These are phyloP conservation scores for Dryobotodes eremita DNA, from an alignment of 2,888 invertebrate species.

Conservation along the genomic window DNA sequence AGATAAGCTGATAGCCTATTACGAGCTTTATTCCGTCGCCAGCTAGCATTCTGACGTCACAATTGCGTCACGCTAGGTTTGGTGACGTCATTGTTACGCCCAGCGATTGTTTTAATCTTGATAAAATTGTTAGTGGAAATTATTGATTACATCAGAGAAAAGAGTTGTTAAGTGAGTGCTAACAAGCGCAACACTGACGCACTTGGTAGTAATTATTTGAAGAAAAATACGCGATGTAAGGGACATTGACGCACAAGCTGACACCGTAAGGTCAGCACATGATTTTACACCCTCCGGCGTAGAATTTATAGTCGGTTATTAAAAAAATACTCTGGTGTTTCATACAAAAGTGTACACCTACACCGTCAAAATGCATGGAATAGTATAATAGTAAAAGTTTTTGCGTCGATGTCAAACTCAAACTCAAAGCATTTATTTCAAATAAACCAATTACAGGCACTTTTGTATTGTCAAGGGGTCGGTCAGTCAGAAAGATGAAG, in stretches of 20 bases:
- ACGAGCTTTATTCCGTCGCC: conserved; percentile 2
- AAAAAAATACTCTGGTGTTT: not conserved
- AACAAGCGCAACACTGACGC: not conserved
- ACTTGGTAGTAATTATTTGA: conserved; percentile 8
- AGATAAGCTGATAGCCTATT: conserved; percentile 32
- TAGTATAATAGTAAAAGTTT: not conserved
- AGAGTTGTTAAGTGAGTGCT: not conserved
- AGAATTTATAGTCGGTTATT: no score
- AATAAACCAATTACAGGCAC: no score
- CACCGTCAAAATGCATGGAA: not conserved
- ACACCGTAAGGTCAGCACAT: not conserved
- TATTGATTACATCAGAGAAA: conserved; percentile 13
- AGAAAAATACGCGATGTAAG: no score
- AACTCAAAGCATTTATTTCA: no score
- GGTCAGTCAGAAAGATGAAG: no score
- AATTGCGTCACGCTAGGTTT: conserved; percentile 31
- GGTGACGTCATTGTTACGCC: conserved; percentile 42
- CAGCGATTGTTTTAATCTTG: conserved; percentile 17
- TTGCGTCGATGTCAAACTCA: no score
- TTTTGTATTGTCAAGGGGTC: no score
- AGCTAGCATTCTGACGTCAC: conserved; percentile 39
- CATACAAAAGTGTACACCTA: not conserved
- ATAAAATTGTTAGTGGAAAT: conserved; percentile 24
- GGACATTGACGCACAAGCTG: not conserved
- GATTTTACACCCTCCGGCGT: no score